Percentiles rank a stretch among this genome's conserved stretches.
phyloP scores from a whole-genome alignment of 2,888 invertebrate species.

The Xestia sexstrigata region DNA sequence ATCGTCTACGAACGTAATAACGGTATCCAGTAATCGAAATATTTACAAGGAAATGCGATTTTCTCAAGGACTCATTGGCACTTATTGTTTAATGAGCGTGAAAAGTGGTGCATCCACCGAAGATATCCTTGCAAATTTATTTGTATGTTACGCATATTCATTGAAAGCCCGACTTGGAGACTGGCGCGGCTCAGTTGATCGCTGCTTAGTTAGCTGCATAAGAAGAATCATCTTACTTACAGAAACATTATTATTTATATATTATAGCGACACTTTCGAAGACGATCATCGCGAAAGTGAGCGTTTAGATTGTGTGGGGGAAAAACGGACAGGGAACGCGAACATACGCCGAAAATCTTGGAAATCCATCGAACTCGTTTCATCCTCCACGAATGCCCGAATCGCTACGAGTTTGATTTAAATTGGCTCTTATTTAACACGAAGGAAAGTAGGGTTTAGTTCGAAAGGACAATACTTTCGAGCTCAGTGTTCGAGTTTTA shows the following conservation, averaged over 20 bases:
- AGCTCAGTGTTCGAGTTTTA: conserved; percentile 1
- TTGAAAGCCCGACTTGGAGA: too few species aligned
- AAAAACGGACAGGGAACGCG: background rate
- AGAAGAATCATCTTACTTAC: too few species aligned
- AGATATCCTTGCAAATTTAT: background rate
- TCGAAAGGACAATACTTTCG: background rate
- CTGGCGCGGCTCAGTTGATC: too few species aligned
- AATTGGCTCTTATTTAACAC: background rate
- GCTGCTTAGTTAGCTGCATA: too few species aligned
- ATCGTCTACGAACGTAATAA: background rate
- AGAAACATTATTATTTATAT: too few species aligned
- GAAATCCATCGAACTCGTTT: conserved; percentile 3
- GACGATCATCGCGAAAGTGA: background rate
- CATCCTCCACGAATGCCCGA: background rate
- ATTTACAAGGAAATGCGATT: conserved; percentile 2
- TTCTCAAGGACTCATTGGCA: conserved; percentile 7
- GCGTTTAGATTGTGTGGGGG: background rate
- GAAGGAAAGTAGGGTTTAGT: background rate
- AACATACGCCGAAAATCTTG: background rate
- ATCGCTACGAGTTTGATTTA: background rate
- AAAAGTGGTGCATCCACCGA: background rate
- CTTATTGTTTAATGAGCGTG: background rate
- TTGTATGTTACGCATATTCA: too few species aligned
- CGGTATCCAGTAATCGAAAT: background rate
- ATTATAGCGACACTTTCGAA: background rate